Evolutionary conservation across 2,888 invertebrate species (phyloP), one percentile per base, ranked within the genome.

Genomic region (Andrena fulva): DNA sequence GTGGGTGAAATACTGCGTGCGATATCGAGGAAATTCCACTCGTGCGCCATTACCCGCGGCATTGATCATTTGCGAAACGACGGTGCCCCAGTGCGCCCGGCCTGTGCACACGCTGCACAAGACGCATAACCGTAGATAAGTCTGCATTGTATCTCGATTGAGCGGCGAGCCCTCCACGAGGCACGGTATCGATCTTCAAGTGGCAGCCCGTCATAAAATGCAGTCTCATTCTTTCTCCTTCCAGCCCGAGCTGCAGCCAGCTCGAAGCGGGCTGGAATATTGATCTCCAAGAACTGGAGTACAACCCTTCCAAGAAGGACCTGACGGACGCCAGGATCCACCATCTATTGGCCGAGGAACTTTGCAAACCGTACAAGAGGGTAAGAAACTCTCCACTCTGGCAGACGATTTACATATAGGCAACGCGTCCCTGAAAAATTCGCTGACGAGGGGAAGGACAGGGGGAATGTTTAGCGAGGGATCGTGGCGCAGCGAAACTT

Each of bases 321-420:
- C 95, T 98, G 78, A 98, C 98, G 0, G 98, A 99, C 94, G 98
- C 98, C n/a, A 97, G 96, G 94, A 98, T 98, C 88, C 99, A 99
- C 94, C 98, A 99, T 94, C 95, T 99, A 62, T 95, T 99, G 59
- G 97, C 98, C 3, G 98, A 98, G 94, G 98, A 98, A 94, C 94
- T 98, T 59, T 97, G 97, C 94, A 98, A 98, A 94, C 98, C 98
- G 8, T 97, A 97, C 91, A 96, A 97, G 95, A 95, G 98, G 95
- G 97, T 97, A 95, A 95, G 96, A 94, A 70, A 68, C 16, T 27
- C 69, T 64, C 69, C 42, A 29, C 33, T 52, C 70, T 67, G 64
- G 80, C 59, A 29, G 42, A 35, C 66, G 56, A 77, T 75, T 67
- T 74, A 56, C 74, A 42, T 63, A 3, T 72, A 10, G 27, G 29